Base-by-base conservation (phyloP, 2,113 vertebrate species). In the Poicephalus meyeri region DNA sequence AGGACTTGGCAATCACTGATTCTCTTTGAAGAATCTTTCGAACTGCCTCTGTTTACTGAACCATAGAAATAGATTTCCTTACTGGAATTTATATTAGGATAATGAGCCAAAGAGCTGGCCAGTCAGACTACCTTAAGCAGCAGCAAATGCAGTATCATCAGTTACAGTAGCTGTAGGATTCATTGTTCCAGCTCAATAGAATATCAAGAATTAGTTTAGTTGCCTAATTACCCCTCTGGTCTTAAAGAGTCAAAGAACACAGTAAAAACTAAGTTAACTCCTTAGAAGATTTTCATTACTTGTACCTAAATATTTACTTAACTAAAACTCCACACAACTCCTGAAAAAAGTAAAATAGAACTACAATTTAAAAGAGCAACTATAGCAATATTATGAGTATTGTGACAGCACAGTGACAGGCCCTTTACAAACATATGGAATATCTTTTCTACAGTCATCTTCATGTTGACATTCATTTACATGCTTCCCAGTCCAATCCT, bases 41-140 rank as follows among this genome's bases (percentile, higher is more conserved):
- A 94, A 83, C 92, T 96, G 92, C 56, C 65, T 86, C 80, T 90
- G 88, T 84, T 90, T 93, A 95, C 56, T 96, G 92, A 95, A 84
- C 92, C 92, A 74, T 52, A 90, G 80, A 95, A 95, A 96, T 11
- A 92, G 88, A 90, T 83, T 94, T 95, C 80, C 90, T 92, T 76
- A 69, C 61, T 64, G n/a, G 44, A 95, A 46, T 90, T 92, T 94
- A 21, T 80, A 86, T 91, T 69, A 78, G 80, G 83, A 97, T 96
- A 96, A 95, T 81, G 93, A 97, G 83, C 52, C 79, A 94, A 69
- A 92, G 65, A 88, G n/a, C 92, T 96, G 96, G 96, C 88, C 95
- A 93, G 93, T 92, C 93, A 95, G 61, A 96, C 95, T 91, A 94
- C 41, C 53, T 94, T 92, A 94, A 94, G 82, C 81, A 90, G 86